Conservation (phyloP, 2,797 vertebrate species). For the Typhlichthys subterraneus region DNA sequence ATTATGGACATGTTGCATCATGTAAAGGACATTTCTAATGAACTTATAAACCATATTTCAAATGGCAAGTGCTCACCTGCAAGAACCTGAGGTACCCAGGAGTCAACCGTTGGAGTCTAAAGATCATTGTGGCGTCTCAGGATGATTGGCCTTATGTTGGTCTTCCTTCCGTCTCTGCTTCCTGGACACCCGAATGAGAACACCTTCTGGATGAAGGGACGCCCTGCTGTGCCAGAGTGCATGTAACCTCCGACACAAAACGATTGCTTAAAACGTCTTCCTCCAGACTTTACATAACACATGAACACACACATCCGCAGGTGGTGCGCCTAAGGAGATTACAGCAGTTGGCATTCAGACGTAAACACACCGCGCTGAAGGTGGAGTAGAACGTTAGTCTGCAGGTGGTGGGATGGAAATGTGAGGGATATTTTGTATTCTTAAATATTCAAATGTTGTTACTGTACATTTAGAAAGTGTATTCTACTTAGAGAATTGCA, state of each 20-base stretch:
- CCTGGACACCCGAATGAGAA: conserved; percentile 45
- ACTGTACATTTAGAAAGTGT: too few relatives aligned
- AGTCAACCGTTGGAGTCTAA: conserved; percentile 64
- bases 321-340: conserved; percentile 67
- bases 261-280: conserved; percentile 52
- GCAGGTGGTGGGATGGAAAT: background rate
- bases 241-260: conserved; percentile 19
- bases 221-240: conserved; percentile 2
- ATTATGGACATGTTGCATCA: too few relatives aligned
- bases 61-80: conserved; percentile 63
- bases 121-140: conserved; percentile 60
- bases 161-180: conserved; percentile 36
- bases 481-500: too few relatives aligned
- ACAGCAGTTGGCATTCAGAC: conserved; percentile 52
- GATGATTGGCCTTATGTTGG: background rate
- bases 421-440: too few relatives aligned
- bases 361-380: conserved; percentile 20
- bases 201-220: conserved; percentile 36
- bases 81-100: conserved; percentile 72
- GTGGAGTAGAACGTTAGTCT: background rate
- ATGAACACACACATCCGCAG: conserved; percentile 29
- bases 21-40: background rate
- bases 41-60: background rate
- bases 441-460: too few relatives aligned
- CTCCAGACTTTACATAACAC: conserved; percentile 56